Conservation (phyloP, 2,113 vertebrate genomes). For the Gnathonemus echidnorhynchus region DNA sequence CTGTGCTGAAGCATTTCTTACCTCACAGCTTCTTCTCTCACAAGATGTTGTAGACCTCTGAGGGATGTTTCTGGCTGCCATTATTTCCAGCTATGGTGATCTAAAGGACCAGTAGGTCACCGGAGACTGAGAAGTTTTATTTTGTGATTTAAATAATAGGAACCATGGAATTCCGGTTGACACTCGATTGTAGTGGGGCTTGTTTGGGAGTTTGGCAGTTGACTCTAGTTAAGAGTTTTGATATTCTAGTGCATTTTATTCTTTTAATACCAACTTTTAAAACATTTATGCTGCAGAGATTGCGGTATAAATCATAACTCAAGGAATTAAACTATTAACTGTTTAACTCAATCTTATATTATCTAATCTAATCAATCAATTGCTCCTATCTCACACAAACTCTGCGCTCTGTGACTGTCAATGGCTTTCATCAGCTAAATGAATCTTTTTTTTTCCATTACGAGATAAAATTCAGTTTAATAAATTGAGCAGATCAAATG, state of each 20-base stretch:
- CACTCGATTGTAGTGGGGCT: neutral
- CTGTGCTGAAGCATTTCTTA: neutral
- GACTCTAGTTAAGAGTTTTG: neutral
- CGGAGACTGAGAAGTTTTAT: neutral
- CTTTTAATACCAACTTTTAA: neutral
- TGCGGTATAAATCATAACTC: neutral
- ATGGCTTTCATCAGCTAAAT: neutral
- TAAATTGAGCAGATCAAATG: neutral
- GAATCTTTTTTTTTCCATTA: neutral
- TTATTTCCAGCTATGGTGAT: neutral
- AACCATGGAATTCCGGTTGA: neutral
- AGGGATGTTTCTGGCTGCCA: neutral
- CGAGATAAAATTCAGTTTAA: neutral
- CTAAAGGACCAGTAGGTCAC: neutral
- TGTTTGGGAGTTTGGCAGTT: neutral
- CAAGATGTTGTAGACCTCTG: neutral
- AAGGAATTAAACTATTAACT: neutral
- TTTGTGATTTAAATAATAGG: neutral
- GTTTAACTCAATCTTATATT: neutral
- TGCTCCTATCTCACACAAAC: neutral
- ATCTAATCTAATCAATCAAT: neutral
- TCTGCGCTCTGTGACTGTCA: neutral
- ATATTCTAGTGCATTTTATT: neutral
- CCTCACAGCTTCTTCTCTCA: neutral
- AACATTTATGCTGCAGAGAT: neutral